A percentile compares a stretch with the other conserved stretches of the same genome.
Evolutionary conservation across 2,888 invertebrate species (phyloP).

Genomic region (Ormyrus thymus): DNA sequence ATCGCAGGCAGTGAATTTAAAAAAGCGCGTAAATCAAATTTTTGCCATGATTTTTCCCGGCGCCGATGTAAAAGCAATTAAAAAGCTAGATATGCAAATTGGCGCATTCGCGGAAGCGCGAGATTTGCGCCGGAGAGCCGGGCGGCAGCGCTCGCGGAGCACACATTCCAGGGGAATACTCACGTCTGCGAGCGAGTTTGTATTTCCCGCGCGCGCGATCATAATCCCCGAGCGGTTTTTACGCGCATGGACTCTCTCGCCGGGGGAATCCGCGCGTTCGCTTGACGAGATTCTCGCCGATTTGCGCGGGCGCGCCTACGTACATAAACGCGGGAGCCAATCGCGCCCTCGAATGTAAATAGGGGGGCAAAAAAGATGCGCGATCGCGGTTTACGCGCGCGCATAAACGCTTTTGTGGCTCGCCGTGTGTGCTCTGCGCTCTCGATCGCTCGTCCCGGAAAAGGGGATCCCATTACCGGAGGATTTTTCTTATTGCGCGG

Average conservation of each 20-base stretch:
- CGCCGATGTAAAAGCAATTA: too few species aligned
- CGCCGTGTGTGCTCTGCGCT: neutral
- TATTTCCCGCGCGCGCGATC: slow-evolving; percentile 23
- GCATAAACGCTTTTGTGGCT: neutral
- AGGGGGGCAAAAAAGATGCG: neutral
- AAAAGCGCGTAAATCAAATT: too few species aligned
- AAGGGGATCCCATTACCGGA: neutral
- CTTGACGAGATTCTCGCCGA: neutral
- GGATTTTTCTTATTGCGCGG: neutral
- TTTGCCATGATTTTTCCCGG: too few species aligned
- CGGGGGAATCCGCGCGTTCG: neutral
- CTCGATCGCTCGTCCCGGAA: too few species aligned
- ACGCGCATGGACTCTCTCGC: neutral
- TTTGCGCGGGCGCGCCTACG: neutral
- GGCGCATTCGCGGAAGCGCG: too few species aligned
- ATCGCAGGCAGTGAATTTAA: too few species aligned
- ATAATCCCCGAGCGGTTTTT: slow-evolving; percentile 36
- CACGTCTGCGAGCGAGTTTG: neutral
- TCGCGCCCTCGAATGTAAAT: slow-evolving; percentile 26
- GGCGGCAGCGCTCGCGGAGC: neutral
- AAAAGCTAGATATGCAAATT: too few species aligned
- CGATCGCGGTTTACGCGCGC: neutral
- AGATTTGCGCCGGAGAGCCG: too few species aligned
- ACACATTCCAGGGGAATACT: neutral
- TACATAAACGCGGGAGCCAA: slow-evolving; percentile 7